Evolutionary conservation across 1,140 invertebrate species (phyloP), one percentile per base, ranked within the genome.

Genomic region (Lepidotrigona ventralis): DNA sequence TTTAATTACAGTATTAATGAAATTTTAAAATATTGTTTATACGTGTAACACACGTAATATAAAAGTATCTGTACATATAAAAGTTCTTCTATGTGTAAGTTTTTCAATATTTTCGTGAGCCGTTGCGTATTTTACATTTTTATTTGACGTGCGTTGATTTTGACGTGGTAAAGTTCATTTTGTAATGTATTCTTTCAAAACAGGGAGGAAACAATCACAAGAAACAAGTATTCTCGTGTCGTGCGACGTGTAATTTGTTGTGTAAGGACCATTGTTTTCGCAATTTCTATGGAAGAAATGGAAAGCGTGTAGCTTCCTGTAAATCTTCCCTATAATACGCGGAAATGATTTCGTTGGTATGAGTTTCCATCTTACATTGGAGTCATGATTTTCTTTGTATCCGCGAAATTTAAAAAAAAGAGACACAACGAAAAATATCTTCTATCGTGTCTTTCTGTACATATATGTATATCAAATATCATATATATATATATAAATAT

Each of bases 231-330:
- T 46, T 39, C 6, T 21, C n/a, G 39, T 14, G 17, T 33, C n/a
- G 53, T 26, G 58, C 46, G 81, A 72, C 51, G 79, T 54, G 17
- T 54, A 84, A 84, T 78, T 79, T 46, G 63, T 88, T 87, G 83
- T 72, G 64, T 77, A 88, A 88, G 58, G 46, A 75, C 74, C 15
- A 87, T 88, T 87, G 86, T 88, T 81, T 71, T 64, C 81, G 51
- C 56, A 53, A 69, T 69, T 87, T 77, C 68, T 78, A 73, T 72
- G 70, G 46, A 85, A 88, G 86, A 87, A 79, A 69, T 64, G 82
- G 70, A 85, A 77, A 69, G 84, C 69, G 83, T 58, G 56, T 63
- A 56, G n/a, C 15, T 71, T 63, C 75, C 53, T 60, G 58, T 66
- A 68, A 70, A 80, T 84, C 75, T 85, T 60, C 68, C 56, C 69